Evolutionary conservation across 2,888 invertebrate genomes (phyloP).

Genomic region (Invenusta paracnida): DNA sequence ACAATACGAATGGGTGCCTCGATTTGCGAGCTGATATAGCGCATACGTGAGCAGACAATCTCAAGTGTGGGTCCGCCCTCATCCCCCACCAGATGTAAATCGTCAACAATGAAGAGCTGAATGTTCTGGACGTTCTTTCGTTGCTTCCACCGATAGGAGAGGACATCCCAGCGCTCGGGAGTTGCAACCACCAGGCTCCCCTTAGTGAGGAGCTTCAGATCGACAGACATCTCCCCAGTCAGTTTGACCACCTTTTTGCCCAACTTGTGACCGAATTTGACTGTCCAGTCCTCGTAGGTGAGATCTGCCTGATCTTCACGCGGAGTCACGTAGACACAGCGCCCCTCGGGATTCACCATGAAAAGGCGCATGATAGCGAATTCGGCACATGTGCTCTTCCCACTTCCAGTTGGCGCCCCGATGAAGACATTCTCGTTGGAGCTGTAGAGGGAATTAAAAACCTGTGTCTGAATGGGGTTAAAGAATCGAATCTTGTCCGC

Average conservation of each 20-base stretch:
- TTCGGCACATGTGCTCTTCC: slow-evolving; percentile 87
- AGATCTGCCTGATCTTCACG: slow-evolving; percentile 78
- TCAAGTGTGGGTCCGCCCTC: slow-evolving; percentile 65
- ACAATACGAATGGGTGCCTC: slow-evolving; percentile 83
- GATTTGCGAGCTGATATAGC: slow-evolving; percentile 85
- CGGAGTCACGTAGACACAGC: slow-evolving; percentile 88
- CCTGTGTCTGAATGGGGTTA: slow-evolving; percentile 94
- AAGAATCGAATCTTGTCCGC: slow-evolving; percentile 80
- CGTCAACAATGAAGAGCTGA: slow-evolving; percentile 90
- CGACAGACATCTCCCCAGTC: slow-evolving; percentile 94
- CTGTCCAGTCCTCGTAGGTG: slow-evolving; percentile 80
- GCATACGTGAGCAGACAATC: slow-evolving; percentile 79
- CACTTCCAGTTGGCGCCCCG: slow-evolving; percentile 63
- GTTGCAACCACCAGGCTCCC: slow-evolving; percentile 74
- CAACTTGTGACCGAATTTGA: slow-evolving; percentile 72
- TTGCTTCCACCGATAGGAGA: slow-evolving; percentile 96
- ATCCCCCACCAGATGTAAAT: slow-evolving; percentile 71
- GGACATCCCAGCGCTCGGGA: slow-evolving; percentile 96
- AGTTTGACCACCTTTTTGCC: slow-evolving; percentile 75
- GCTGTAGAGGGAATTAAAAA: slow-evolving; percentile 95
- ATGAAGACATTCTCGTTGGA: slow-evolving; percentile 96
- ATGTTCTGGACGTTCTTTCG: slow-evolving; percentile 95
- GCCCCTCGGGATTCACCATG: slow-evolving; percentile 64
- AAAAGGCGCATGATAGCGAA: slow-evolving; percentile 85
- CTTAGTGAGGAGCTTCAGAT: slow-evolving; percentile 75